Base-by-base conservation (phyloP, 2,797 vertebrate species). In the Urocyon cinereoargenteus region DNA sequence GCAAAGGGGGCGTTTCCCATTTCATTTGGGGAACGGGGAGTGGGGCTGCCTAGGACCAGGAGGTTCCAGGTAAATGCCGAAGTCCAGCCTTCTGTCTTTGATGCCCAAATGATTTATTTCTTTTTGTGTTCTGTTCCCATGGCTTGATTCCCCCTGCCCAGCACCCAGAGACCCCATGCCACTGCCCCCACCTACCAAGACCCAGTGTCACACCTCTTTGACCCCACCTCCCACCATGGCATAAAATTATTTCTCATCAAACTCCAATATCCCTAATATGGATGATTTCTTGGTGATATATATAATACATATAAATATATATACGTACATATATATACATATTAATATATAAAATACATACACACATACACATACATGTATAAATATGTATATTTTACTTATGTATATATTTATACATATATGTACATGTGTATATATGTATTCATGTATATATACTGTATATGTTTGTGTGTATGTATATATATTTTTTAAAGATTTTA, bases 201-300 rank as follows among this genome's bases (percentile, higher is more conserved):
- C 24, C 15, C 66, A 59, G 28, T 10, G 61, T 40, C 70, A 6
- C 2, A 86, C 40, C 11, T 11, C 34, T 49, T 12, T 64, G 5
- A 62, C 70, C 24, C 40, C 70, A 45, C 36, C 70, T 45, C 40
- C 70, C 6, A 15, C 21, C 16, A 53, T 36, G 7, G 36, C n/a
- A 81, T 31, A 81, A 66, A 88, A 59, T 59, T 24, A 73, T 55
- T 92, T 93, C 83, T 79, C 55, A 90, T 40, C 55, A 84, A 77
- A 66, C 4, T 51, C 64, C 12, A 26, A 26, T 31, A 73, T 91
- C 21, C 51, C n/a, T 81, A 70, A 79, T 34, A 68, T 57, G 49
- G 28, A 81, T 85, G 31, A 90, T 18, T 72, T 86, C 21, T 40
- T 57, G 16, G 49, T 53, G n/a, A 55, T 34, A 11, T 18, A n/a